Evolutionary conservation across 1,140 invertebrate genomes (phyloP).

Genomic region (Lepidurus arcticus): DNA sequence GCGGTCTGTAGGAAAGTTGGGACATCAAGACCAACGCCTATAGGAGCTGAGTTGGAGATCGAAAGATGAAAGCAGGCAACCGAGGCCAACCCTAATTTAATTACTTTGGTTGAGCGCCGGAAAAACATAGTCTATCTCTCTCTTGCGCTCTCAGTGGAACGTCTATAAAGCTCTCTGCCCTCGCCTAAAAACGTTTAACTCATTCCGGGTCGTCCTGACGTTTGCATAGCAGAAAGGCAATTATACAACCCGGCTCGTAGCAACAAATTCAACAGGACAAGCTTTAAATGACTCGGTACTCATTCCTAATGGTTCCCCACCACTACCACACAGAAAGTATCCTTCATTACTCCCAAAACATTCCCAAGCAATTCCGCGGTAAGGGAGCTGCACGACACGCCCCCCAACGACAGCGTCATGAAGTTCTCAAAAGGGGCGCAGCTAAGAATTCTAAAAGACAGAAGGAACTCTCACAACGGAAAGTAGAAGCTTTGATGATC

Average conservation of each 20-base stretch:
- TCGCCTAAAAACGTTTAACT: not conserved
- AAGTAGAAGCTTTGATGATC: too few relatives aligned
- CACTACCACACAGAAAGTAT: not conserved
- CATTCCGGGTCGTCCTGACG: not conserved
- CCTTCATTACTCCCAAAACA: too few relatives aligned
- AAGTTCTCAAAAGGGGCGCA: not conserved
- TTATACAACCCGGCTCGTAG: not conserved
- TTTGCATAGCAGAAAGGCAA: constrained; percentile 15
- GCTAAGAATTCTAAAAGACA: not conserved
- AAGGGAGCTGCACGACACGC: not conserved
- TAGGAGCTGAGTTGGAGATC: not conserved
- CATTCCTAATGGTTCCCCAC: not conserved
- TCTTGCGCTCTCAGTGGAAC: not conserved
- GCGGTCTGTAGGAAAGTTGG: too few relatives aligned
- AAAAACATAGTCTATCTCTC: not conserved
- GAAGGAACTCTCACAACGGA: too few relatives aligned
- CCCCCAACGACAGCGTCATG: not conserved
- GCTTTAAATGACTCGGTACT: not conserved
- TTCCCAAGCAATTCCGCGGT: not conserved
- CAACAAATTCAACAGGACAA: not conserved
- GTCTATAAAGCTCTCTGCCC: not conserved
- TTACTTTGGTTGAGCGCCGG: constrained; percentile 13
- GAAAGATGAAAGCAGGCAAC: not conserved
- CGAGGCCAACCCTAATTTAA: constrained; percentile 5
- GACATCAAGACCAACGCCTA: not conserved